Conservation (phyloP, 2,113 vertebrate species). For the Cisticola juncidis region DNA sequence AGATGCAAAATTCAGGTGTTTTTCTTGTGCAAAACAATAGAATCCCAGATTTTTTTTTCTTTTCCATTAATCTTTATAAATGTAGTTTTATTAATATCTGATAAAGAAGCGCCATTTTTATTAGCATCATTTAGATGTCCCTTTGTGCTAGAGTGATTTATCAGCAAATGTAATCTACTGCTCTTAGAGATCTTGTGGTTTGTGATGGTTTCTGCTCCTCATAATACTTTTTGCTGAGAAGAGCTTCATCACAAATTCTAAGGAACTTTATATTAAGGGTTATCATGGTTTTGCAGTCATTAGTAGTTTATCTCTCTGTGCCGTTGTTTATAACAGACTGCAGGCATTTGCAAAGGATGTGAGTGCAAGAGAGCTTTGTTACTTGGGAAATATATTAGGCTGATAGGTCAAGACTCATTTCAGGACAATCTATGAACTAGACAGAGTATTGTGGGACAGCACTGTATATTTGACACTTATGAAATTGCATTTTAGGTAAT, state of each 20-base stretch:
- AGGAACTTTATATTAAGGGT: not conserved
- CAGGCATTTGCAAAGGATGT: not conserved
- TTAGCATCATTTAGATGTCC: not conserved
- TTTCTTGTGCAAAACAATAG: not conserved
- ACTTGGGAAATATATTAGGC: not conserved
- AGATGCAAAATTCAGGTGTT: not conserved
- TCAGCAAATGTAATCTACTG: not conserved
- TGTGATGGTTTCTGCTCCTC: not conserved
- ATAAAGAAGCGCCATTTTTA: not conserved
- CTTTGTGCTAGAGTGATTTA: not conserved
- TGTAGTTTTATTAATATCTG: not conserved
- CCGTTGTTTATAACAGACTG: not conserved
- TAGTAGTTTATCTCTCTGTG: not conserved
- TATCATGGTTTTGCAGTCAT: not conserved
- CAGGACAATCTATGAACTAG: not conserved
- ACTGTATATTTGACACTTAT: not conserved
- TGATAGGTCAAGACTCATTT: not conserved
- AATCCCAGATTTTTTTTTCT: not conserved
- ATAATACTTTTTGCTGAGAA: not conserved
- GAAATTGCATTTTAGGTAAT: conserved; percentile 51
- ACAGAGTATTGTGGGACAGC: not conserved
- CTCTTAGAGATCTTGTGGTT: not conserved
- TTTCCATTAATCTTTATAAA: not conserved
- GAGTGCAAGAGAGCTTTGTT: not conserved
- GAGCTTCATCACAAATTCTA: not conserved